These are phyloP conservation scores for Stichopus chloronotus DNA, from an alignment of 35 echinoderm and acorn worm species.

Conservation along the genomic window DNA sequence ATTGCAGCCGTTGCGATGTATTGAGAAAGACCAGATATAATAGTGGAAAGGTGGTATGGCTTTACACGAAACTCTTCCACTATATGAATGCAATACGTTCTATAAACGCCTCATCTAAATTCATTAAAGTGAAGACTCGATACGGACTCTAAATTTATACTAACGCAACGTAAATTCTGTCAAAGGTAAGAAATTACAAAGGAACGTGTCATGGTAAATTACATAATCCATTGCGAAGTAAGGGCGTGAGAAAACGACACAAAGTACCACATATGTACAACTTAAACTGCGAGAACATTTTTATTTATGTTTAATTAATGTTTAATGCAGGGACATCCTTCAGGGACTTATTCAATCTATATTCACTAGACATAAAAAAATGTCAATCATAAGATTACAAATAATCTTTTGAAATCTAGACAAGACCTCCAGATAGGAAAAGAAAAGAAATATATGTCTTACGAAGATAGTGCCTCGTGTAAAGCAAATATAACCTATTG, in stretches of 20 bases:
- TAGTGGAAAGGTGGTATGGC: not conserved
- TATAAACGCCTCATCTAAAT: not conserved
- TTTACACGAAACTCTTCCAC: not conserved
- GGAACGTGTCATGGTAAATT: no score
- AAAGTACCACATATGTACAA: no score
- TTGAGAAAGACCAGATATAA: constrained; percentile 1
- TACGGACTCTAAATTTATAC: no score
- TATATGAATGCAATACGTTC: not conserved
- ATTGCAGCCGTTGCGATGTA: not conserved
- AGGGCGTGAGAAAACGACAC: no score
- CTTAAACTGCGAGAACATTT: no score
- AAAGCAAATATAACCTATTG: not conserved
- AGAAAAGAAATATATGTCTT: not conserved
- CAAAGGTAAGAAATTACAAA: no score
- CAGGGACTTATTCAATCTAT: no score
- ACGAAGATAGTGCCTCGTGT: not conserved
- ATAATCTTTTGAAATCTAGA: not conserved
- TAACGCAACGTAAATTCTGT: no score
- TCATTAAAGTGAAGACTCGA: not conserved
- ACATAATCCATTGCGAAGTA: no score
- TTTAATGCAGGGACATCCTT: no score
- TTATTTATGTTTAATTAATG: no score
- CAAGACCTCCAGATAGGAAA: not conserved
- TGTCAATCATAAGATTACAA: not conserved
- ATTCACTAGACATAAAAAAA: not conserved